Evolutionary conservation across 2,113 vertebrate genomes (phyloP), one percentile per base, ranked within the genome.

Genomic region (Chionomys nivalis): DNA sequence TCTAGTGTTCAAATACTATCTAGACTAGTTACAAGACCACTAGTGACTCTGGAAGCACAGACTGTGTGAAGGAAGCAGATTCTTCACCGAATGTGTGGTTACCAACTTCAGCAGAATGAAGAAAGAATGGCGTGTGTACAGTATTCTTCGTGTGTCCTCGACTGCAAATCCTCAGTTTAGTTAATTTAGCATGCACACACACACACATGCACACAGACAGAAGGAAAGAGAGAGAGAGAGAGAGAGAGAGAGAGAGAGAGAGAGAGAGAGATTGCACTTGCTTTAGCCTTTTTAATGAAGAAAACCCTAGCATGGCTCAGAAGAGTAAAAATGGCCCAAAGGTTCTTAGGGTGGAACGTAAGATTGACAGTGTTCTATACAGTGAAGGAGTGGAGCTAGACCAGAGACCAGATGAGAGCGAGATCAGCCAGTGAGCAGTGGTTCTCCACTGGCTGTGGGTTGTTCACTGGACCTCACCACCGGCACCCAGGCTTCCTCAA

Each of bases 381-480:
- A 3, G 42, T 10, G 3, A 13, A 36, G 17, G 23, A 82, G 6
- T 36, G 5, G 19, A 13, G 28, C 0, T 47, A 47, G 47, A 55
- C 28, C 23, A 6, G 23, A 3, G 58, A 65, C 33, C 0, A 0
- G 6, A 19, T 3, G 49, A 58, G 21, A 58, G 19, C 36, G 61
- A 36, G 65, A 39, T 2, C 14, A 4, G 1, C 13, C n/a, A 24
- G 44, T 28, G 8, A 12, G 52, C 8, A 13, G 55, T 39, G 36
- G 5, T 70, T 81, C 39, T 7, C 13, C 24, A 9, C 28, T 52
- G 36, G 9, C 16, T 28, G 7, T 19, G n/a, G 39, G n/a, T 33
- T 13, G 7, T 23, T 33, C 65, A 33, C 0, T 82, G 58, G 33
- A 13, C 0, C n/a, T 3, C 31, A 17, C 6, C 3, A 0, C 4